phyloP scores from a whole-genome alignment of 2,888 invertebrate genomes.

The Chirona hameri region DNA sequence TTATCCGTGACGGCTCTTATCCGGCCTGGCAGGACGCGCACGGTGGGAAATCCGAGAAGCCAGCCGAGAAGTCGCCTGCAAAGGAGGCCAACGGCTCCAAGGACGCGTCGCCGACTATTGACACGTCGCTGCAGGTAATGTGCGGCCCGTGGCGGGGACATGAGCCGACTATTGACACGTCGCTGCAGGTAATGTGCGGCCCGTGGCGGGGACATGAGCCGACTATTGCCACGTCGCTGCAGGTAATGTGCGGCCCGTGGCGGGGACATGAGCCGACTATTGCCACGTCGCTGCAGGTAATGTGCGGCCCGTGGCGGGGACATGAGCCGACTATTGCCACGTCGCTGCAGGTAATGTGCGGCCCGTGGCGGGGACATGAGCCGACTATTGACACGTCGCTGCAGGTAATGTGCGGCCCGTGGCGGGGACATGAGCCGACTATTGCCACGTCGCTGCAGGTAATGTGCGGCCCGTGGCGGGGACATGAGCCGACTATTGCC shows the following conservation, averaged over 20 bases:
- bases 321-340: not conserved
- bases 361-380: not conserved
- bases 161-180: not conserved
- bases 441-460: not conserved
- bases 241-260: not conserved
- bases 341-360: not conserved
- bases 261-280: no score
- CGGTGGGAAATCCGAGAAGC: not conserved
- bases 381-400: not conserved
- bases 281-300: not conserved
- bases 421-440: no score
- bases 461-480: not conserved
- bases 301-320: not conserved
- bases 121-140: not conserved
- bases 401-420: not conserved
- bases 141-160: not conserved
- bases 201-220: not conserved
- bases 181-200: not conserved
- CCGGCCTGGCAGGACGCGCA: no score
- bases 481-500: not conserved
- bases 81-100: conserved; percentile 3
- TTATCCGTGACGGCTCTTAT: not conserved
- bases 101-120: not conserved
- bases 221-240: not conserved
- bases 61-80: not conserved